Evolutionary conservation across 1,140 invertebrate genomes (phyloP).

Genomic region (Dufourea novaeangliae): DNA sequence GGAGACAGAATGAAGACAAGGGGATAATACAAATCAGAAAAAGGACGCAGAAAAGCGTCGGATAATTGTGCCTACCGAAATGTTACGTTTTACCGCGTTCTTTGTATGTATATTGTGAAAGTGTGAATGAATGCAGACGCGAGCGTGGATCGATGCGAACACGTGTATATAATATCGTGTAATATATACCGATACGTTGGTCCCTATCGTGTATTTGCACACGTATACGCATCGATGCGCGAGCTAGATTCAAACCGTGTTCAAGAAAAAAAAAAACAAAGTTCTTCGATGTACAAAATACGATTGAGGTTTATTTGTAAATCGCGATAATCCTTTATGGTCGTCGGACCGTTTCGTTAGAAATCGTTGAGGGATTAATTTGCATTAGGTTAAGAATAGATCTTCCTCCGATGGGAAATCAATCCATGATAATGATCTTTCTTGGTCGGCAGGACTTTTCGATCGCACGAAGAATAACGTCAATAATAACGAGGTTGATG

Average conservation of each 20-base stretch:
- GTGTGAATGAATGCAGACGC: constrained; percentile 36
- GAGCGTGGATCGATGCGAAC: constrained; percentile 31
- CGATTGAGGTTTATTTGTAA: constrained; percentile 70
- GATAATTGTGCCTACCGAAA: constrained; percentile 32
- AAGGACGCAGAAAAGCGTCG: background rate
- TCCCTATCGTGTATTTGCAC: background rate
- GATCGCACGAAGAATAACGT: background rate
- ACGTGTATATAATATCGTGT: background rate
- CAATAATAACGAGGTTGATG: constrained; percentile 15
- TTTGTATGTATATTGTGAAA: constrained; percentile 28
- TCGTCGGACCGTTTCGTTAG: constrained; percentile 29
- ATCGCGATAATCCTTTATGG: constrained; percentile 30
- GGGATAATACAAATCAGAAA: constrained; percentile 3
- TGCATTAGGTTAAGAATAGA: constrained; percentile 36
- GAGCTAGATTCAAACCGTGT: constrained; percentile 50
- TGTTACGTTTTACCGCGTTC: constrained; percentile 11
- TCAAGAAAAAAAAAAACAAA: constrained; percentile 47
- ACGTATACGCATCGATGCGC: constrained; percentile 23
- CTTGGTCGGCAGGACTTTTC: background rate
- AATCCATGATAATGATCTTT: background rate
- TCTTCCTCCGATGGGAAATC: constrained; percentile 18
- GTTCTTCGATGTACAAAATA: constrained; percentile 70
- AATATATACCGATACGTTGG: background rate
- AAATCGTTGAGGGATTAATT: constrained; percentile 29
- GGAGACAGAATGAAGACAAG: background rate